A percentile compares a stretch with the other conserved stretches of the same genome.
Evolutionary conservation across 2,888 invertebrate species (phyloP).

Genomic region (Camponotus fellah): DNA sequence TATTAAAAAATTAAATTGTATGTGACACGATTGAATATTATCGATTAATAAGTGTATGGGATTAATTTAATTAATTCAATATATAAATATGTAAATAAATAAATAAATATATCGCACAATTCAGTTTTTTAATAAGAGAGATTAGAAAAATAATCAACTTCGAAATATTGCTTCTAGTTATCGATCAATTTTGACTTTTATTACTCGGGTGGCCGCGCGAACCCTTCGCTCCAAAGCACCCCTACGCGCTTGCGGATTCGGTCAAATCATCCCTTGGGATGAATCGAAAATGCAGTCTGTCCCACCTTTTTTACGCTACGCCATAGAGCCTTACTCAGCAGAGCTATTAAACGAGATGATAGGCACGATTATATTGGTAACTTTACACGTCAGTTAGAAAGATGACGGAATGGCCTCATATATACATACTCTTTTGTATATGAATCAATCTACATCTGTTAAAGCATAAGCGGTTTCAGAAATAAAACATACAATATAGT

Average conservation of each 20-base stretch:
- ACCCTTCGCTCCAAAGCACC: constrained; percentile 57
- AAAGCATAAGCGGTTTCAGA: background rate
- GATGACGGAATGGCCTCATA: background rate
- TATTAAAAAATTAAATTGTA: constrained; percentile 5
- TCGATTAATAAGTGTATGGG: too few relatives aligned
- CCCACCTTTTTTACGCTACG: constrained; percentile 54
- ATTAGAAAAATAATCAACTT: constrained; percentile 32
- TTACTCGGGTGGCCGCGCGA: constrained; percentile 58
- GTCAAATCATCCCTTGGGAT: constrained; percentile 77
- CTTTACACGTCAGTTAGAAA: constrained; percentile 34
- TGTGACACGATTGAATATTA: background rate
- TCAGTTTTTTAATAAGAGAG: constrained; percentile 7
- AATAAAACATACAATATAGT: constrained; percentile 16
- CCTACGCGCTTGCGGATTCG: constrained; percentile 69
- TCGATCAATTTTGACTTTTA: constrained; percentile 73
- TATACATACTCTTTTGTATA: background rate
- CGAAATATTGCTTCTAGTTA: constrained; percentile 38
- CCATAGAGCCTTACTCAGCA: constrained; percentile 62
- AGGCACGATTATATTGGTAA: constrained; percentile 72
- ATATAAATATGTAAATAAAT: too few relatives aligned
- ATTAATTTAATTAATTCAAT: background rate
- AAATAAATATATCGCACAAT: constrained; percentile 1
- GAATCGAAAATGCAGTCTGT: constrained; percentile 64
- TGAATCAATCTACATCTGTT: constrained; percentile 22
- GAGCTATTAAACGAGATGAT: constrained; percentile 78